Conservation (phyloP, 2,888 invertebrate genomes). For the Smittia aterrima region DNA sequence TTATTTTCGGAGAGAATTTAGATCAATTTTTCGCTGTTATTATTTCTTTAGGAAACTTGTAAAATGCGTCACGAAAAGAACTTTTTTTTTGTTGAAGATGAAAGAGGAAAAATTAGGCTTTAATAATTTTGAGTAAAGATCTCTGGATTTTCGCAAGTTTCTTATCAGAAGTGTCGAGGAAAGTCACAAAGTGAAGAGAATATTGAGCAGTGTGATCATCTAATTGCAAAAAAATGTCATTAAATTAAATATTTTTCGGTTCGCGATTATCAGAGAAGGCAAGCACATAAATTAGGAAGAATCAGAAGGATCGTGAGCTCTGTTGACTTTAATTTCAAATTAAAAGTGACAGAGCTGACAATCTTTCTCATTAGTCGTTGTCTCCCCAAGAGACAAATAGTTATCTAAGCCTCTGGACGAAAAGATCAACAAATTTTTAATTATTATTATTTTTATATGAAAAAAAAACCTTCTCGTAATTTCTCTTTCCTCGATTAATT, state of each 20-base stretch:
- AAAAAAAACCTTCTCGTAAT: not conserved
- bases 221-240: slow-evolving; percentile 13
- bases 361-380: not conserved
- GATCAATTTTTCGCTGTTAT: slow-evolving; percentile 24
- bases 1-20: not conserved
- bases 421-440: not conserved
- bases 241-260: slow-evolving; percentile 1
- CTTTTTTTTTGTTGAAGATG: not conserved
- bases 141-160: slow-evolving; percentile 18
- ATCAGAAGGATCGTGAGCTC: too few species aligned
- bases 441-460: slow-evolving; percentile 9
- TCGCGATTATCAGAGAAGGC: not conserved
- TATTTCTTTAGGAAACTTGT: slow-evolving; percentile 4
- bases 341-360: not conserved
- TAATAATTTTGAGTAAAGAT: slow-evolving; percentile 1
- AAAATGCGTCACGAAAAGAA: slow-evolving; percentile 4
- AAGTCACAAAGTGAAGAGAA: not conserved
- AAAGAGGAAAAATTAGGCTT: slow-evolving; percentile 10
- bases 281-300: slow-evolving; percentile 3
- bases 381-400: not conserved
- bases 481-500: slow-evolving; percentile 4
- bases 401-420: not conserved
- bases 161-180: not conserved
- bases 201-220: slow-evolving; percentile 5
- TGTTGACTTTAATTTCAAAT: too few species aligned